A percentile compares a stretch with the other conserved stretches of the same genome.
These are phyloP conservation scores for Patagioenas fasciata DNA, from an alignment of 2,113 vertebrate genomes.

Conservation along the genomic window DNA sequence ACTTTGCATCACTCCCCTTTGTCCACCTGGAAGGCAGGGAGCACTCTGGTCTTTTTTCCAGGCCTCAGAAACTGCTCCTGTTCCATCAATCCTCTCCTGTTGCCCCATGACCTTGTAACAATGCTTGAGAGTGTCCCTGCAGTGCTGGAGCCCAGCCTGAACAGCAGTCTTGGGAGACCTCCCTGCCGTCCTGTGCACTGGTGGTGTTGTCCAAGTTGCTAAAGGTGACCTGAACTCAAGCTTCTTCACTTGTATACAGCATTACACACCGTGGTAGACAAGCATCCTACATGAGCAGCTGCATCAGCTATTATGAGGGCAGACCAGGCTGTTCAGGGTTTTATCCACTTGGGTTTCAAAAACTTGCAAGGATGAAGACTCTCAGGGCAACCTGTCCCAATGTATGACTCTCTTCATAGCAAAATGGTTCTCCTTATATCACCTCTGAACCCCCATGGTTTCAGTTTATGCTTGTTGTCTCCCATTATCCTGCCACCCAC, in stretches of 20 bases:
- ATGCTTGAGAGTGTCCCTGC: background rate
- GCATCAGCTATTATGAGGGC: background rate
- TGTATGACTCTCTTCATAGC: background rate
- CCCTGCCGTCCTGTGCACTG: background rate
- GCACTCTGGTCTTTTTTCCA: background rate
- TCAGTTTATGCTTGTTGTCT: background rate
- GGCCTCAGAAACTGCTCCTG: background rate
- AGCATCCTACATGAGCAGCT: background rate
- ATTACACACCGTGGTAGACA: background rate
- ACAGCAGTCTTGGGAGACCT: background rate
- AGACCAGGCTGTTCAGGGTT: background rate
- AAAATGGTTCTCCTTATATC: background rate
- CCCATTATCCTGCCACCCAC: background rate
- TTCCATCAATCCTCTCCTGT: background rate
- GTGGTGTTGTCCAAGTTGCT: background rate
- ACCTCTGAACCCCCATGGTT: background rate
- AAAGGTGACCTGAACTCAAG: background rate
- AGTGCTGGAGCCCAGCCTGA: background rate
- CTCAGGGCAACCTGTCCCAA: background rate
- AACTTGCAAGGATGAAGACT: background rate
- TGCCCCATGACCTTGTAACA: rapidly evolving
- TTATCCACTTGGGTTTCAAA: background rate
- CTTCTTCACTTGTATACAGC: background rate
- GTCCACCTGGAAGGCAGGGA: background rate
- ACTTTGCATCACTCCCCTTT: background rate